These are phyloP conservation scores for Clanis bilineata DNA, from an alignment of 2,888 invertebrate genomes.

Conservation along the genomic window DNA sequence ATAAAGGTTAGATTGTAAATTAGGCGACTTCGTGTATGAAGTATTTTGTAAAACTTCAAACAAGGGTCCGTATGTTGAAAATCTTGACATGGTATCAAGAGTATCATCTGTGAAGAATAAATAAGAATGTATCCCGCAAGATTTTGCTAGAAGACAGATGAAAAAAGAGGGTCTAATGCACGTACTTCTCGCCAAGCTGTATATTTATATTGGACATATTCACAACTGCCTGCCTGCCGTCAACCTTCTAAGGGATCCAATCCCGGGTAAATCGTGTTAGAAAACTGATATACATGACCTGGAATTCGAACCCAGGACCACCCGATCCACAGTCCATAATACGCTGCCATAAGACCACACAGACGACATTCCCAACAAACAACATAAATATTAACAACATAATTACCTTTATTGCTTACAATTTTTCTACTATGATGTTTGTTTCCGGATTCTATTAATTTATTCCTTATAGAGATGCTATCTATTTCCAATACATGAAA, in stretches of 20 bases:
- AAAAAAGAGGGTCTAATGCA: too few relatives aligned
- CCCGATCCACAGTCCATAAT: too few relatives aligned
- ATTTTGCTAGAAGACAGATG: too few relatives aligned
- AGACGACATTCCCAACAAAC: neutral
- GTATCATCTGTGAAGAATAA: constrained; percentile 9
- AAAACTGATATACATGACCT: too few relatives aligned
- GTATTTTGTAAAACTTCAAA: constrained; percentile 36
- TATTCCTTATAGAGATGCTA: constrained; percentile 36
- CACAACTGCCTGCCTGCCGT: too few relatives aligned
- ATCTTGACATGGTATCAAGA: constrained; percentile 17
- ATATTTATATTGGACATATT: too few relatives aligned
- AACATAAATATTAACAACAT: neutral
- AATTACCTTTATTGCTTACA: constrained; percentile 35
- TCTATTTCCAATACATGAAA: constrained; percentile 38
- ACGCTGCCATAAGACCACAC: neutral
- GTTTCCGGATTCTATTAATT: constrained; percentile 22
- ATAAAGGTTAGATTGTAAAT: constrained; percentile 57
- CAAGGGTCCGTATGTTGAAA: constrained; percentile 31
- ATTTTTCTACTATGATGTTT: constrained; percentile 25
- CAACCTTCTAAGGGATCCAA: too few relatives aligned
- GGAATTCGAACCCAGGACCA: too few relatives aligned
- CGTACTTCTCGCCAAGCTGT: too few relatives aligned
- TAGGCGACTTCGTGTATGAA: constrained; percentile 31
- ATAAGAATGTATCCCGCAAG: too few relatives aligned
- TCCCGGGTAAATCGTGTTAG: too few relatives aligned